These are phyloP conservation scores for Lithobates pipiens DNA, from an alignment of 2,797 vertebrate species.

Conservation along the genomic window DNA sequence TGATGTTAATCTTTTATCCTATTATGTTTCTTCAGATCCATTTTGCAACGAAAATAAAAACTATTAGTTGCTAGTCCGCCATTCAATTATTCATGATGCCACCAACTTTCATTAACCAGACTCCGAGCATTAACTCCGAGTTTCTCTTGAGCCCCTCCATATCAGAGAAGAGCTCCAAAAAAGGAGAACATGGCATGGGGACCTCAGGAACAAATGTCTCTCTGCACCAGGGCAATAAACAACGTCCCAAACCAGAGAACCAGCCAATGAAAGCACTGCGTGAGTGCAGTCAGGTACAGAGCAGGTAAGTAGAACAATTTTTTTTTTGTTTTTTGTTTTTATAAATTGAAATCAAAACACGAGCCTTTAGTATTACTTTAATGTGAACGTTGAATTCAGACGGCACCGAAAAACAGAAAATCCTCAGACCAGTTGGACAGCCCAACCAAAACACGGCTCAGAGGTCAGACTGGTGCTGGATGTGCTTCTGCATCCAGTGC, in stretches of 20 bases:
- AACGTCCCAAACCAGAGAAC: background rate
- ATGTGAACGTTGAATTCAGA: no score
- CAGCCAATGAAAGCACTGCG: no score
- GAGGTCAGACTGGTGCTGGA: no score
- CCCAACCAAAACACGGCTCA: no score
- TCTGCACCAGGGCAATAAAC: background rate
- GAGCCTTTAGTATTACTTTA: no score
- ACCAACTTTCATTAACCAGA: slow-evolving; percentile 7
- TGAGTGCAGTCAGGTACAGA: no score
- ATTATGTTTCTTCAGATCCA: slow-evolving; percentile 14
- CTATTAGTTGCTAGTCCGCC: slow-evolving; percentile 6
- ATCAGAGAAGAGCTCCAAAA: background rate
- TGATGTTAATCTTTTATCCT: background rate
- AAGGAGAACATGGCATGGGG: background rate
- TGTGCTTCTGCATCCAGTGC: no score
- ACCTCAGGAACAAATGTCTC: background rate
- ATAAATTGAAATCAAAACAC: no score
- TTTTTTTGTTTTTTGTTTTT: no score
- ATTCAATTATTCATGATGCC: slow-evolving; percentile 52
- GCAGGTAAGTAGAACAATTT: no score
- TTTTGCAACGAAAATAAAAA: slow-evolving; percentile 39
- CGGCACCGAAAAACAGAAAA: no score
- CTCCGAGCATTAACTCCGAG: slow-evolving; percentile 15
- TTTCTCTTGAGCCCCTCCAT: background rate
- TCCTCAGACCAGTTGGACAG: no score